Conservation (phyloP, 2,797 vertebrate species). For the Poeciliopsis gracilis region DNA sequence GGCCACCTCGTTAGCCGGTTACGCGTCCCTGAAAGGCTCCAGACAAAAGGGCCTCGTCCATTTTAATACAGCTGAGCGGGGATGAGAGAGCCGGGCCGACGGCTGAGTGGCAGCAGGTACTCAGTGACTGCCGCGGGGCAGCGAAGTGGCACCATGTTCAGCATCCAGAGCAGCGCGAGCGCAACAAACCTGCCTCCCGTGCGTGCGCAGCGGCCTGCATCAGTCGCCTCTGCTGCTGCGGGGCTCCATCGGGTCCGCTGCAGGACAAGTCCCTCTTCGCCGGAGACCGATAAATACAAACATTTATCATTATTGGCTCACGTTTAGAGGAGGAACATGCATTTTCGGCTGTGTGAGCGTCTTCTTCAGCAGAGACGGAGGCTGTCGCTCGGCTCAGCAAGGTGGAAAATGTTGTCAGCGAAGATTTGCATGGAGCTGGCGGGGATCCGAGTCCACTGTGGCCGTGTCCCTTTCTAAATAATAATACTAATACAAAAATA, state of each 20-base stretch:
- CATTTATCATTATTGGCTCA: conserved; percentile 51
- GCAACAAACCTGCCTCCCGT: conserved; percentile 57
- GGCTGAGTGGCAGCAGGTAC: conserved; percentile 42
- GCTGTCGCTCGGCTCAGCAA: conserved; percentile 34
- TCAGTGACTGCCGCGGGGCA: conserved; percentile 27
- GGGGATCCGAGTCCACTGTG: conserved; percentile 30
- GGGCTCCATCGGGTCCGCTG: conserved; percentile 55
- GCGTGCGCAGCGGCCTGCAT: conserved; percentile 54
- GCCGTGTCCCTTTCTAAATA: conserved; percentile 45
- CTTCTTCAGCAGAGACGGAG: conserved; percentile 21
- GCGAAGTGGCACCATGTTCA: conserved; percentile 57
- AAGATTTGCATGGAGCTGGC: conserved; percentile 31
- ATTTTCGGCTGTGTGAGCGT: conserved; percentile 33
- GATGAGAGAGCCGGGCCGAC: conserved; percentile 38
- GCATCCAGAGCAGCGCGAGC: conserved; percentile 54
- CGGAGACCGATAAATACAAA: conserved; percentile 32
- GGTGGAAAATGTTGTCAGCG: conserved; percentile 34
- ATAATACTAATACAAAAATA: conserved; percentile 6
- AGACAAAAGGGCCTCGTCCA: conserved; percentile 59
- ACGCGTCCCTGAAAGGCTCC: conserved; percentile 58
- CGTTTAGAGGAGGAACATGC: conserved; percentile 16
- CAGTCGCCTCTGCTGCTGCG: conserved; percentile 43
- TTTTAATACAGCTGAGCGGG: conserved; percentile 62
- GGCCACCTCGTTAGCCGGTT: conserved; percentile 50
- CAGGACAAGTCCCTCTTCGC: conserved; percentile 31